Base-by-base conservation (phyloP, 2,888 invertebrate species). In the Lycocerus yunnanus region DNA sequence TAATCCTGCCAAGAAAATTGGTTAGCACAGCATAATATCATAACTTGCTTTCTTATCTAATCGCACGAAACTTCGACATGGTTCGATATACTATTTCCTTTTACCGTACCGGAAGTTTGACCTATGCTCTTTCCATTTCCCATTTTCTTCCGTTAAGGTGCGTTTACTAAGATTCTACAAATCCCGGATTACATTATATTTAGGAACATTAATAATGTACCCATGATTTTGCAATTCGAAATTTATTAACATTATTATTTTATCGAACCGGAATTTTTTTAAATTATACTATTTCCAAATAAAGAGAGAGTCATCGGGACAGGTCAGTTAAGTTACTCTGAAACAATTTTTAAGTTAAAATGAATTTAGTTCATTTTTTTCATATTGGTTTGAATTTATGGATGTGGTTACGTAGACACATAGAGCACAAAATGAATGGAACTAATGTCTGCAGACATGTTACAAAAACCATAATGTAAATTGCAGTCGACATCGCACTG, bases 81-180 rank as follows among this genome's bases (percentile, higher is more conserved):
- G 71, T 71, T 74, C 74, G 76, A 76, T 76, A 74, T 74, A 76
- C 76, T 76, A 76, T 76, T 76, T 76, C 76, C 76, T 68, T 43
- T 72, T 61, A 69, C 76, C 71, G 72, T 76, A 66, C 61, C 74
- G 76, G 76, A 76, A 73, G 71, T 69, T 74, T 73, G 69, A 76
- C 76, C 76, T 76, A 68, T 74, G 69, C 76, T 69, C 72, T 69
- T 63, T 76, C 69, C 68, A 73, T 76, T 76, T 74, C 76, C 74
- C 21, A 43, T 14, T 68, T 67, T 72, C 75, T 75, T 75, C 75
- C 75, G 73, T 67, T 58, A 20, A 69, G 66, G 24, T 63, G 58
- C 69, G 67, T 59, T 66, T 66, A 66, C 71, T 71, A 59, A 66
- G 63, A 63, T 43, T 20, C 69, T 21, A 15, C 68, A 43, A 43